Base-by-base conservation (phyloP, 2,797 vertebrate species). In the Hypotaenidia philippensis region DNA sequence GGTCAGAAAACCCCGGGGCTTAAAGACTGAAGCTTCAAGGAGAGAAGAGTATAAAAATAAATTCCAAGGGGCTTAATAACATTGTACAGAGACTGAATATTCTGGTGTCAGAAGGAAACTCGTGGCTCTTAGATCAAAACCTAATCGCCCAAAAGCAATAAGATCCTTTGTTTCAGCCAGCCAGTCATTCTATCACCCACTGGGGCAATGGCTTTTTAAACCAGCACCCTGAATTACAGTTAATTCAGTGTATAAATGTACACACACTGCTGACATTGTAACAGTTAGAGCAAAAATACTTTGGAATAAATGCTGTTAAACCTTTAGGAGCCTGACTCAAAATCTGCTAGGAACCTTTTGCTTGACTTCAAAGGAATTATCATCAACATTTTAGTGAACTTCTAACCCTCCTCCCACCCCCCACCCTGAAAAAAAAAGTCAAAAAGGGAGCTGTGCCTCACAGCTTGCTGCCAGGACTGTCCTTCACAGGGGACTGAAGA, bases 11-110 rank as follows among this genome's bases (percentile, higher is more conserved):
- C 94, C 95, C 94, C 59, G 65, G 52, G 85, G 96, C 96, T 95
- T 94, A 94, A 96, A 87, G 40, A 88, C 63, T 90, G 93, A 87
- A 83, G 87, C 95, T 96, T 95, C 90, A 93, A 94, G 92, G 89
- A 4, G 15, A 94, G 89, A 57, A 77, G 56, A 53, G 63, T 92
- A 92, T 82, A 97, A 97, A 97, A 97, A 97, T 97, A 94, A 96
- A 97, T 96, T 94, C 75, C 36, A 91, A 92, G 94, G 90, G 83
- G 83, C 93, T 96, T 96, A 96, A 95, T 91, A 94, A 89, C 68
- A 84, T 95, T 94, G 93, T 82, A 83, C 47, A 94, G 77, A 87
- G 70, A 56, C 74, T 90, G 78, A 83, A 91, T 95, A 91, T 93
- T 96, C 92, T 65, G 53, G 89, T 96, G 94, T 88, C 92, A 90